These are phyloP conservation scores for Meandrusa payeni DNA, from an alignment of 2,888 invertebrate species.

Conservation along the genomic window DNA sequence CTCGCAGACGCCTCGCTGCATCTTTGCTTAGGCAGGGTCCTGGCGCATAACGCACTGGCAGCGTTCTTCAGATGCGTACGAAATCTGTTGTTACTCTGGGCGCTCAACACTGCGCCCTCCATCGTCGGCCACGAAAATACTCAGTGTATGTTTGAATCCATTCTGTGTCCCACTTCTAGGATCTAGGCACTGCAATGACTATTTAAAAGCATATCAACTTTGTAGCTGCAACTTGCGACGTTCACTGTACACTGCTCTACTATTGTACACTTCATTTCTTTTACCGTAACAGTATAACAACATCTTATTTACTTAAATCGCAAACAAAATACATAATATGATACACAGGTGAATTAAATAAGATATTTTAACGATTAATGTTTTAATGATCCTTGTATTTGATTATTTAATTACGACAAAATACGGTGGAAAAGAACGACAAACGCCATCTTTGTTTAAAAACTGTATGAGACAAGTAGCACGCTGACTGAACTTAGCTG, in stretches of 20 bases:
- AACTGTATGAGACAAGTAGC: constrained; percentile 7
- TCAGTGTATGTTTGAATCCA: constrained; percentile 61
- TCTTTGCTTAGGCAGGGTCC: constrained; percentile 72
- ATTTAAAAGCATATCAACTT: constrained; percentile 23
- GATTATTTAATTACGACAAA: too few species aligned
- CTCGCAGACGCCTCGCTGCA: constrained; percentile 53
- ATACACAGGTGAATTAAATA: not conserved
- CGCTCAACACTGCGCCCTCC: constrained; percentile 78
- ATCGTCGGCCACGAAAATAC: constrained; percentile 43
- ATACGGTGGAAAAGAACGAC: too few species aligned
- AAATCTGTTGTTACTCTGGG: constrained; percentile 70
- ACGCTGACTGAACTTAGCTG: constrained; percentile 3
- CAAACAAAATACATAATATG: not conserved
- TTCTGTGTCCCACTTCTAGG: constrained; percentile 35
- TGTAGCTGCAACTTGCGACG: constrained; percentile 9
- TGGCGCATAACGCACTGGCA: constrained; percentile 68
- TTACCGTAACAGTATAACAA: not conserved
- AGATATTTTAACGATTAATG: not conserved
- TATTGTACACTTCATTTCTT: constrained; percentile 15
- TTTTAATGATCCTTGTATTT: constrained; percentile 15
- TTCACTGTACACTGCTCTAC: constrained; percentile 14
- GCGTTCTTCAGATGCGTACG: constrained; percentile 71
- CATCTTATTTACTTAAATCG: constrained; percentile 11
- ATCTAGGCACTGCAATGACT: constrained; percentile 21
- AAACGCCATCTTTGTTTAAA: too few species aligned